Conservation (phyloP, 2,888 invertebrate species). For the Heteromyza rotundicornis region DNA sequence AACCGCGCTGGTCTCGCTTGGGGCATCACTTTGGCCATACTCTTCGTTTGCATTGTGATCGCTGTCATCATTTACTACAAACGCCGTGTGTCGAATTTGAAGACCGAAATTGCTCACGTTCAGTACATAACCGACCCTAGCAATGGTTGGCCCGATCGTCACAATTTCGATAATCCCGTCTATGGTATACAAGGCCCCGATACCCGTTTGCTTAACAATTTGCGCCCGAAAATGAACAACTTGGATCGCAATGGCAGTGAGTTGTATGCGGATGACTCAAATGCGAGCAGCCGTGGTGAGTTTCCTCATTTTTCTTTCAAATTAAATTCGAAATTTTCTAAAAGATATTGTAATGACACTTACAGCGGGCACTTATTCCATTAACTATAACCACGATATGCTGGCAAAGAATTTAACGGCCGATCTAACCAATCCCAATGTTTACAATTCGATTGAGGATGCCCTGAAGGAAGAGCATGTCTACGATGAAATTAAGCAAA, state of each 20-base stretch:
- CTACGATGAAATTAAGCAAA: conserved; percentile 89
- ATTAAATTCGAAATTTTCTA: not conserved
- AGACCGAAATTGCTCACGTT: conserved; percentile 84
- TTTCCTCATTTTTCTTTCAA: too few species aligned
- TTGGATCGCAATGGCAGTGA: conserved; percentile 50
- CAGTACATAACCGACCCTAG: conserved; percentile 84
- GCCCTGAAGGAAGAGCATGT: conserved; percentile 80
- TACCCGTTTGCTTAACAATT: conserved; percentile 61
- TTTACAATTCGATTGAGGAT: conserved; percentile 82
- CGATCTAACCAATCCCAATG: conserved; percentile 81
- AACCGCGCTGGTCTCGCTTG: conserved; percentile 66
- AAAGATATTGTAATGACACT: too few species aligned
- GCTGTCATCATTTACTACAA: conserved; percentile 79
- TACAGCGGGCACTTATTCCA: conserved; percentile 64
- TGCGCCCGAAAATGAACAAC: conserved; percentile 59
- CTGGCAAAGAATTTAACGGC: conserved; percentile 83
- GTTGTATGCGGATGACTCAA: conserved; percentile 63
- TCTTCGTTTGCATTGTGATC: conserved; percentile 69
- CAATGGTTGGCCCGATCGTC: conserved; percentile 56
- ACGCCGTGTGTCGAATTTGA: conserved; percentile 79
- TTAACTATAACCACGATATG: conserved; percentile 71
- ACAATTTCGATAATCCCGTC: conserved; percentile 90
- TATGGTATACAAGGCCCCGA: conserved; percentile 78
- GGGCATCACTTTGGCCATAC: conserved; percentile 71
- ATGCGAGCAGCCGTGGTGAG: conserved; percentile 63